Evolutionary conservation across 1,140 invertebrate species (phyloP).

Genomic region (Hydropsyche tenuis): DNA sequence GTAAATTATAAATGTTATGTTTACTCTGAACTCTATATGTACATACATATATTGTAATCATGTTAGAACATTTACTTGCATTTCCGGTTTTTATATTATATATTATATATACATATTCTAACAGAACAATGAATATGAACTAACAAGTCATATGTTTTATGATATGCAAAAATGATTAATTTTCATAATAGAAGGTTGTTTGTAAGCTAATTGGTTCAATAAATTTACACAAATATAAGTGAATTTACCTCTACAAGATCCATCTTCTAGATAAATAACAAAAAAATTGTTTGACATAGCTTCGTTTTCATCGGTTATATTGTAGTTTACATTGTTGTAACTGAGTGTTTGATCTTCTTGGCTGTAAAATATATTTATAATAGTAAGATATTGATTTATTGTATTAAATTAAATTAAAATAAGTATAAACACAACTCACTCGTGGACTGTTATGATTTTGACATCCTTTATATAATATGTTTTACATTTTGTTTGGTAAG

Average conservation of each 20-base stretch:
- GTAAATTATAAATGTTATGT: too few species aligned
- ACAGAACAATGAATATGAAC: slow-evolving; percentile 42
- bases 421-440: slow-evolving; percentile 53
- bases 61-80: too few species aligned
- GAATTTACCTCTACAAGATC: slow-evolving; percentile 54
- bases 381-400: slow-evolving; percentile 27
- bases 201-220: too few species aligned
- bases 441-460: slow-evolving; percentile 62
- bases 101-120: too few species aligned
- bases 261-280: slow-evolving; percentile 58
- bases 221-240: not conserved
- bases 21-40: too few species aligned
- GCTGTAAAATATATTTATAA: slow-evolving; percentile 51
- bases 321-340: slow-evolving; percentile 54
- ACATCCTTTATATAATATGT: slow-evolving; percentile 71
- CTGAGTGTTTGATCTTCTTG: slow-evolving; percentile 55
- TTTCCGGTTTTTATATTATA: too few species aligned
- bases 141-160: not conserved
- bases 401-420: slow-evolving; percentile 25
- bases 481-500: slow-evolving; percentile 73
- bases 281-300: not conserved
- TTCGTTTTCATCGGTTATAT: slow-evolving; percentile 49
- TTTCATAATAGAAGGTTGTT: too few species aligned
- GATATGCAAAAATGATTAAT: not conserved
- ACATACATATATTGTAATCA: too few species aligned